Base-by-base conservation (phyloP, 23 tunicate species). In the Diplosoma virens region DNA sequence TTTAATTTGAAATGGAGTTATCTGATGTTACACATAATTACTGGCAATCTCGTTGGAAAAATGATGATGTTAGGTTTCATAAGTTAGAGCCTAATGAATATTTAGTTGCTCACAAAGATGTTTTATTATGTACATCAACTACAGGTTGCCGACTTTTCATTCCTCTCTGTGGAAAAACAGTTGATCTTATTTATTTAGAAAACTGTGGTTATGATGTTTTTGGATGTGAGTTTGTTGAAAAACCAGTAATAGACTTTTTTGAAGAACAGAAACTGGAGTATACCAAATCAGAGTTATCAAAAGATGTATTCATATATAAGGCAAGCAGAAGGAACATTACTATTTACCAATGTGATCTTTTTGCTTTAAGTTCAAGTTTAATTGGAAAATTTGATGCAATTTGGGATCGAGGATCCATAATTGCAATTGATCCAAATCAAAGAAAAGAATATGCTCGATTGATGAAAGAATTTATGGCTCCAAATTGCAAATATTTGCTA, bases 141-240 rank as follows among this genome's bases (percentile, higher is more conserved):
- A 9, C 32, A 4, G 25, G 48, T 23, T 68, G 54, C 26, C 56
- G 83, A 37, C 80, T 88, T 67, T 91, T 58, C 26, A 20, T 90
- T 52, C 86, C 83, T 9, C 25, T 91, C 2, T 91, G 97, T 75
- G 97, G 97, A 5, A 91, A 91, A 68, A 26, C 97, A 20, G 35
- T 80, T 27, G 97, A 91, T 69, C 31, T 91, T 5, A 58, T 54
- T 0, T 91, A 81, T 71, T 35, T 91, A 22, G 87, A 75, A 7
- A 88, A 93, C 58, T 32, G 70, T 50, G 93, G 88, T 0, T 77
- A 68, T 33, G 88, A 93, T 2, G 93, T 93, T 0, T 71, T 76
- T 69, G 98, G 98, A 3, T 55, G 79, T 21, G 98, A 93, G 55
- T 86, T 69, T 71, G 30, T 73, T 0, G 84, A 79, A 54, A 46